These are phyloP conservation scores for Danio choprae DNA, from an alignment of 2,797 vertebrate genomes.

Conservation along the genomic window DNA sequence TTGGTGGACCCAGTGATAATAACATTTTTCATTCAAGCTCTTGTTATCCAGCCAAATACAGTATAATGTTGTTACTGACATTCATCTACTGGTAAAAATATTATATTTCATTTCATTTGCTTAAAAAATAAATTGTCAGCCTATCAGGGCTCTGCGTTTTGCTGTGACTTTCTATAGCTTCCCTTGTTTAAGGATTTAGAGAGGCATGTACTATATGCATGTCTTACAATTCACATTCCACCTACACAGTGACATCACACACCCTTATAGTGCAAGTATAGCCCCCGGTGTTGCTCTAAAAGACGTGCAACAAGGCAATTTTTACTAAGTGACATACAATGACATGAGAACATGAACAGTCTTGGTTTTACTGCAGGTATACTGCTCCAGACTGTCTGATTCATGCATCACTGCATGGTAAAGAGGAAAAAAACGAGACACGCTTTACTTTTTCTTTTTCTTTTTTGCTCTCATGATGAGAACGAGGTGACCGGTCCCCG, in stretches of 20 bases:
- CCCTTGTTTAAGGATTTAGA: conserved; percentile 16
- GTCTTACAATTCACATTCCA: conserved; percentile 27
- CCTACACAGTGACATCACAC: conserved; percentile 21
- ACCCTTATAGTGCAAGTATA: background rate
- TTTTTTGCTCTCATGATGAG: conserved; percentile 23
- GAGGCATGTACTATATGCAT: background rate
- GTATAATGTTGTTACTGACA: too few relatives aligned
- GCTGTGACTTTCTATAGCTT: background rate
- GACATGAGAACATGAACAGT: background rate
- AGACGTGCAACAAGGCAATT: conserved; percentile 12
- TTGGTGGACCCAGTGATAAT: too few relatives aligned
- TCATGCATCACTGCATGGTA: background rate
- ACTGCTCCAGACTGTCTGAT: background rate
- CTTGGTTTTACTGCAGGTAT: background rate
- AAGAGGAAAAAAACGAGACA: background rate
- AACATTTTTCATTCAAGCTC: too few relatives aligned
- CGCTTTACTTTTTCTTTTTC: background rate
- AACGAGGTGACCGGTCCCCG: conserved; percentile 19
- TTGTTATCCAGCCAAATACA: too few relatives aligned
- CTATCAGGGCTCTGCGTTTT: background rate
- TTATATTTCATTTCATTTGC: background rate
- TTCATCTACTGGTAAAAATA: background rate
- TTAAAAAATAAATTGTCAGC: background rate
- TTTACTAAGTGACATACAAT: background rate
- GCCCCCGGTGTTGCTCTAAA: conserved; percentile 10